Conservation (phyloP, 2,888 invertebrate genomes). For the Lycocerus yunnanus region DNA sequence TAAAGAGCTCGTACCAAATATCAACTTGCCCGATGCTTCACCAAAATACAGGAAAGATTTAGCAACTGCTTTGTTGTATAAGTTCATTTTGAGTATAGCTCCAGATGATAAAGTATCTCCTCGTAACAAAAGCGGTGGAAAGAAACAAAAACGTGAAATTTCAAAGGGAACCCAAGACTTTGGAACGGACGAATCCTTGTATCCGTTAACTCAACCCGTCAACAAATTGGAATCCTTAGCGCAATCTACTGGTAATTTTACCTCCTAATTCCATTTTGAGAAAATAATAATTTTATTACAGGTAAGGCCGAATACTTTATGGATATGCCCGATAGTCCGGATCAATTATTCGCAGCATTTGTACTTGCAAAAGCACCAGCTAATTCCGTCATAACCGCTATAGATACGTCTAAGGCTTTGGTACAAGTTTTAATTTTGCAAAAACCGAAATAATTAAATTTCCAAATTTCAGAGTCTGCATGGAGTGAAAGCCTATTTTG, state of each 20-base stretch:
- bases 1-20: constrained; percentile 66
- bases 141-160: constrained; percentile 62
- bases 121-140: constrained; percentile 63
- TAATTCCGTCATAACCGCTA: constrained; percentile 56
- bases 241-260: constrained; percentile 38
- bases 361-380: constrained; percentile 57
- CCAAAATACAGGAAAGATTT: constrained; percentile 71
- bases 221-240: constrained; percentile 73
- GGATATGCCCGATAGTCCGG: constrained; percentile 60
- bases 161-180: constrained; percentile 73
- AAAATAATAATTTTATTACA: neutral
- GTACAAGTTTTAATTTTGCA: constrained; percentile 52
- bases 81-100: constrained; percentile 65
- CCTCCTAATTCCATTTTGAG: neutral
- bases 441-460: neutral
- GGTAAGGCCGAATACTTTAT: constrained; percentile 72
- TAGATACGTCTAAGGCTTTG: constrained; percentile 66
- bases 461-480: constrained; percentile 60
- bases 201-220: constrained; percentile 76
- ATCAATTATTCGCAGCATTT: constrained; percentile 69
- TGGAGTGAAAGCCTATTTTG: constrained; percentile 67
- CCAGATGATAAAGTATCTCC: constrained; percentile 58
- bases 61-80: constrained; percentile 78
- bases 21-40: constrained; percentile 66
- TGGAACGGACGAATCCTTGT: constrained; percentile 69